These are phyloP conservation scores for Bombus turneri DNA, from an alignment of 1,140 invertebrate species.

Conservation along the genomic window DNA sequence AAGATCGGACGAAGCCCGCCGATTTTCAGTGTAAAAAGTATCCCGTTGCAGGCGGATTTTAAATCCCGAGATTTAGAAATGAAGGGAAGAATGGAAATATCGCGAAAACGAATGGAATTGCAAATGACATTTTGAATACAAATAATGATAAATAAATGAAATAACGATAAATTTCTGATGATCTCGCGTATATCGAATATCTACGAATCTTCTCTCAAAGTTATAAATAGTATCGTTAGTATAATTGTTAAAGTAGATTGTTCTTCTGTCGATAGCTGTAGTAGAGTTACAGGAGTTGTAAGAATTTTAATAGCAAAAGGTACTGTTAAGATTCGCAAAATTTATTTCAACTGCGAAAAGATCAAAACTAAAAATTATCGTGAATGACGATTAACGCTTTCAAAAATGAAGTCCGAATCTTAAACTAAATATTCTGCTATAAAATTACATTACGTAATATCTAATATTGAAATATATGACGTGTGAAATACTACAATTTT, in stretches of 20 bases:
- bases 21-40: background rate
- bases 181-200: background rate
- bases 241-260: background rate
- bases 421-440: too few species aligned
- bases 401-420: too few species aligned
- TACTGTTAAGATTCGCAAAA: too few species aligned
- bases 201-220: background rate
- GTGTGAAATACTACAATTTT: too few species aligned
- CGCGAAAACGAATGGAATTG: background rate
- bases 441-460: too few species aligned
- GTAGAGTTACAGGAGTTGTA: background rate
- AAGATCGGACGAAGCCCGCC: background rate
- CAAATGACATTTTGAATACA: too few species aligned
- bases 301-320: background rate
- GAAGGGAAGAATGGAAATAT: background rate
- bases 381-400: too few species aligned
- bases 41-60: constrained; percentile 14
- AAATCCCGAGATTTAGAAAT: background rate
- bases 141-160: background rate
- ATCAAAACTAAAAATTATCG: too few species aligned
- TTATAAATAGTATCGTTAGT: background rate
- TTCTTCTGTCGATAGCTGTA: background rate
- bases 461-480: too few species aligned
- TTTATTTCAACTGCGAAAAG: too few species aligned
- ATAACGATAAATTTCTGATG: background rate